These are phyloP conservation scores for Galeruca laticollis DNA, from an alignment of 2,888 invertebrate species.

Conservation along the genomic window DNA sequence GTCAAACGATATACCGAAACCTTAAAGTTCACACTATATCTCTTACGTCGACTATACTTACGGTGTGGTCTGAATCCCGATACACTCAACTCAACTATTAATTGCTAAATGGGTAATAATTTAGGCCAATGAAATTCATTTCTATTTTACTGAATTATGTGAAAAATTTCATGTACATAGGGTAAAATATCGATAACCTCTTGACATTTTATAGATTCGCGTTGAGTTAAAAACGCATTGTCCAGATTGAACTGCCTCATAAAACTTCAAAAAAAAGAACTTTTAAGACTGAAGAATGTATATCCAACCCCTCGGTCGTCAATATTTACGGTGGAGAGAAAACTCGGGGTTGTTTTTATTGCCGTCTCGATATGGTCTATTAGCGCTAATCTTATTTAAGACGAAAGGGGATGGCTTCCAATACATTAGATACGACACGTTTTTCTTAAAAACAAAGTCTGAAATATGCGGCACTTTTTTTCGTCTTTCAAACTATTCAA, in stretches of 20 bases:
- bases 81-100: too few species aligned
- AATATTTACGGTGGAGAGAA: conserved; percentile 37
- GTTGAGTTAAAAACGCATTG: conserved; percentile 1
- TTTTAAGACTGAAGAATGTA: conserved; percentile 8
- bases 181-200: too few species aligned
- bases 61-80: too few species aligned
- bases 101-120: too few species aligned
- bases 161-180: too few species aligned
- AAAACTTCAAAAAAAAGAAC: conserved; percentile 19
- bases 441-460: not conserved
- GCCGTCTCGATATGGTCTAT: conserved; percentile 43
- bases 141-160: too few species aligned
- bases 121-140: too few species aligned
- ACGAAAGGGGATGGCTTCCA: not conserved
- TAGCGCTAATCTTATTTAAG: conserved; percentile 44
- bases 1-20: too few species aligned
- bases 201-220: not conserved
- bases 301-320: conserved; percentile 39
- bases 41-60: too few species aligned
- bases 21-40: too few species aligned
- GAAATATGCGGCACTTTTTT: not conserved
- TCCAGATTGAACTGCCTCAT: conserved; percentile 9
- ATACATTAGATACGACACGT: not conserved
- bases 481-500: not conserved
- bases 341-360: conserved; percentile 45